Conservation (phyloP, 2,888 invertebrate genomes). For the Clunio marinus region DNA sequence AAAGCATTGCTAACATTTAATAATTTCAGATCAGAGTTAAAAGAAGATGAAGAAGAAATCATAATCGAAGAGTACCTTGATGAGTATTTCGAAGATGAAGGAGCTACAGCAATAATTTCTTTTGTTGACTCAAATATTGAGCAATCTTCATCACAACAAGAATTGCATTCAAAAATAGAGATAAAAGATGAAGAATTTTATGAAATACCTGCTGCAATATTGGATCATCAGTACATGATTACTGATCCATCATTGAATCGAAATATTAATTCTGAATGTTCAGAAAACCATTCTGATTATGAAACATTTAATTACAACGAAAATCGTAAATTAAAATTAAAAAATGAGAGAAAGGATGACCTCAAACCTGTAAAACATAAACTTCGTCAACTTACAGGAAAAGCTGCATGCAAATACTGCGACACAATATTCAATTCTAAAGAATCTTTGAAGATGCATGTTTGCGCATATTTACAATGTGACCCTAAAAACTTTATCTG, state of each 20-base stretch:
- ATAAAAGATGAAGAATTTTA: background rate
- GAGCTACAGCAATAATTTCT: background rate
- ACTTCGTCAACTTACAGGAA: slow-evolving; percentile 24
- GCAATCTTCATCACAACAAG: background rate
- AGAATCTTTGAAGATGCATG: background rate
- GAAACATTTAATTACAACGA: background rate
- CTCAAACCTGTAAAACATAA: background rate
- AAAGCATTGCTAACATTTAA: too few species aligned
- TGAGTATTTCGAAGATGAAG: slow-evolving; percentile 17
- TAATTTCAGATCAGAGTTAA: too few species aligned
- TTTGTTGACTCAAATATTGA: background rate
- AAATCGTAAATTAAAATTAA: background rate
- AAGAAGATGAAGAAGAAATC: background rate
- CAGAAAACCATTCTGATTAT: background rate
- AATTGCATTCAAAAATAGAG: too few species aligned
- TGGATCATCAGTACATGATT: slow-evolving; percentile 16
- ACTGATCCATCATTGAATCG: background rate
- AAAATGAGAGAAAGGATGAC: background rate
- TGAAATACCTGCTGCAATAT: background rate
- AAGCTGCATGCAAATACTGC: slow-evolving; percentile 33
- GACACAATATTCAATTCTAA: slow-evolving; percentile 31
- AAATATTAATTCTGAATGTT: too few species aligned
- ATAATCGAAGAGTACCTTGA: slow-evolving; percentile 26
- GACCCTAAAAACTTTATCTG: slow-evolving; percentile 34
- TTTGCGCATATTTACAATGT: slow-evolving; percentile 19